Percentiles rank a stretch among this genome's conserved stretches.
Conservation (phyloP, 2,113 vertebrate genomes). For the Rousettus leschenaultii region DNA sequence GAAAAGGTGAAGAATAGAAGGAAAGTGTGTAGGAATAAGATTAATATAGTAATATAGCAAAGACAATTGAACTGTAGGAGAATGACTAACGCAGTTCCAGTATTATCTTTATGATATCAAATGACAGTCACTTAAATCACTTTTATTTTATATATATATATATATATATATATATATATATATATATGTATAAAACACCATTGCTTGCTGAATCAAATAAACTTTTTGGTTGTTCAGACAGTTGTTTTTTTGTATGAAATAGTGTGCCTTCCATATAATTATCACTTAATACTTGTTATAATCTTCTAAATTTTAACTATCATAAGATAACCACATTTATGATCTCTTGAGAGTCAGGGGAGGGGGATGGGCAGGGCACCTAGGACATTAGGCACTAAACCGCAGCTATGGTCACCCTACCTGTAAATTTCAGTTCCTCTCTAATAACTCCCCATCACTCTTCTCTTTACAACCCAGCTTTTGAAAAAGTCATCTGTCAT, state of each 20-base stretch:
- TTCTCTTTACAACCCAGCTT: background rate
- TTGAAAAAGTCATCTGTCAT: too few relatives aligned
- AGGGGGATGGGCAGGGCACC: background rate
- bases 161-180: too few relatives aligned
- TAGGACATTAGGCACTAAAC: background rate
- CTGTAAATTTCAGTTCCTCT: background rate
- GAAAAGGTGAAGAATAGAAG: conserved; percentile 54
- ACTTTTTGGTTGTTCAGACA: background rate
- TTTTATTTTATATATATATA: background rate
- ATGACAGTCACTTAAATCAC: background rate
- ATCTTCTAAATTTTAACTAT: background rate
- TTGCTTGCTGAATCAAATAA: background rate
- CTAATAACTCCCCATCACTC: background rate
- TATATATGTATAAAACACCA: background rate
- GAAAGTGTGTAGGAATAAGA: conserved; percentile 12
- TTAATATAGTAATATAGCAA: conserved; percentile 51
- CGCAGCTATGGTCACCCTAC: background rate
- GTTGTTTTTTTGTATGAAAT: background rate
- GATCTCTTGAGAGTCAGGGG: background rate
- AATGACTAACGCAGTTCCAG: background rate
- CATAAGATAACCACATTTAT: background rate
- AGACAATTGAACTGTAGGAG: conserved; percentile 7
- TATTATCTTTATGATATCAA: background rate
- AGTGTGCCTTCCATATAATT: background rate
- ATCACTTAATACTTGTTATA: background rate